Base-by-base conservation (phyloP, 1,140 invertebrate genomes). In the Xylocopa sonorina region DNA sequence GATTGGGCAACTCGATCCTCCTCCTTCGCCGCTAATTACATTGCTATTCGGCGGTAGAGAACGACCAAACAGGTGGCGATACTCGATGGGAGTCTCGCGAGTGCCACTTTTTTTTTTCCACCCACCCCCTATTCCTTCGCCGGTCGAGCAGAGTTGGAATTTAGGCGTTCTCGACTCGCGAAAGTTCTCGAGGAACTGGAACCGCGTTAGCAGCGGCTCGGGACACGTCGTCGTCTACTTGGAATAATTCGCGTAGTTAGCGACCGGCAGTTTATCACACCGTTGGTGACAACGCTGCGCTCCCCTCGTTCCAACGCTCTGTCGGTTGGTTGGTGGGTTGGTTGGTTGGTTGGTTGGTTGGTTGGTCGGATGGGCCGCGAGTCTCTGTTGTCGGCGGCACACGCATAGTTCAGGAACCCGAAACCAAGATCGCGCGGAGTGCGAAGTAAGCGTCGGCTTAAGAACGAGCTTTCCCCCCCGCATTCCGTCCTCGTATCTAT, bases 171-270 rank as follows among this genome's bases (percentile, higher is more conserved):
- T 41, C 50, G 62, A 24, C 50, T 32, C 27, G 68, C n/a, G 63
- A 79, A 86, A 82, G 53, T 86, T 85, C 76, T 80, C 72, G 74
- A 60, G 80, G 51, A 86, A 80, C 67, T 71, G 27, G 57, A 46
- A n/a, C 48, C 53, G 43, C 43, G 66, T 57, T 50, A 64, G 51
- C 57, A 76, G 53, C 85, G 73, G 38, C 24, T 41, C n/a, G 6
- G 62, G 24, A 48, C 53, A 50, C 53, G 63, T 38, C 57, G 82
- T 51, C 84, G 74, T 88, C 87, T 88, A 88, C 88, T 88, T 88
- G 87, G 87, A 89, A 90, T 90, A 89, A 90, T 90, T 89, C 85
- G 83, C 81, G 84, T 88, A 88, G 89, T 90, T 89, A 89, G 83
- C 83, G 79, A 72, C 38, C 72, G 76, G 80, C 78, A 87, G 82